Percentiles rank a stretch among this genome's conserved stretches.
These are phyloP conservation scores for Tokudaia tokunoshimensis DNA, from an alignment of 2,797 vertebrate genomes.

Conservation along the genomic window DNA sequence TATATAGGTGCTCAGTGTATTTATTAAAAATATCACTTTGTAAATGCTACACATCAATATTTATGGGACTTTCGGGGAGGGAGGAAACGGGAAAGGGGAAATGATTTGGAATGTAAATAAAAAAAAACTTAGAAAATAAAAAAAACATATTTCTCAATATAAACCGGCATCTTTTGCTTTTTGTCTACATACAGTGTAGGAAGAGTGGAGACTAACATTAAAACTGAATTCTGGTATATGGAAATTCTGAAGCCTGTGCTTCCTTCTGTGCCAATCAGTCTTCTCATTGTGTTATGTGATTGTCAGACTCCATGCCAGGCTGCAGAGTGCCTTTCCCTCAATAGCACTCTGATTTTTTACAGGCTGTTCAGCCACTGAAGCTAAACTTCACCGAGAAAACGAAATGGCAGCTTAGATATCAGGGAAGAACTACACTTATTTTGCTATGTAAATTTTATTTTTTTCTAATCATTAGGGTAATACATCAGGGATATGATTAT, in stretches of 20 bases:
- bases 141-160: slow-evolving; percentile 35
- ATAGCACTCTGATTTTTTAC: neutral
- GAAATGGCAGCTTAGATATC: slow-evolving; percentile 12
- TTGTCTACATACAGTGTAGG: neutral
- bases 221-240: neutral
- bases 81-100: too few species aligned
- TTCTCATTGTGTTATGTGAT: neutral
- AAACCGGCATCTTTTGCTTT: slow-evolving; percentile 5
- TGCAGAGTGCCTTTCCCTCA: neutral
- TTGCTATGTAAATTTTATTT: neutral
- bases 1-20: neutral
- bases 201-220: slow-evolving; percentile 11
- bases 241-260: neutral
- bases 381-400: neutral
- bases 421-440: neutral
- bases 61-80: too few species aligned
- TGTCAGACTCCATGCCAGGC: neutral
- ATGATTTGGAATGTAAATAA: too few species aligned
- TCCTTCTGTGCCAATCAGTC: neutral
- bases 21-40: neutral
- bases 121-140: too few species aligned
- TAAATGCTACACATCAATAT: neutral
- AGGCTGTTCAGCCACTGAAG: slow-evolving; percentile 15
- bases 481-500: neutral
- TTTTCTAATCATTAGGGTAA: neutral